These are phyloP conservation scores for Dicentrarchus labrax DNA, from an alignment of 2,113 vertebrate species.

Conservation along the genomic window DNA sequence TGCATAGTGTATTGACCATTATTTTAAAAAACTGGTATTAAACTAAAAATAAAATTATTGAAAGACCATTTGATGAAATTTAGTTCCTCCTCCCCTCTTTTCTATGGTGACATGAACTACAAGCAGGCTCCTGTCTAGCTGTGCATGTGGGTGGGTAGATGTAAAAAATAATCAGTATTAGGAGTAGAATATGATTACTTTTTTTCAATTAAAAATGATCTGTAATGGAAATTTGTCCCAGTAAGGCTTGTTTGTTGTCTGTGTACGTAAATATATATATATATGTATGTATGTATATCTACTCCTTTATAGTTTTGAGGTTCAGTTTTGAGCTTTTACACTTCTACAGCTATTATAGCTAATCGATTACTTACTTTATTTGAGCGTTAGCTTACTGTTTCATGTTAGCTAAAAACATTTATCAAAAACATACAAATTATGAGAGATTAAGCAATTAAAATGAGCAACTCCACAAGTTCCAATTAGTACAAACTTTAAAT, in stretches of 20 bases:
- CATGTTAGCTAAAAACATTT: not conserved
- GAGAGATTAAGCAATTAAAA: no score
- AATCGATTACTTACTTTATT: not conserved
- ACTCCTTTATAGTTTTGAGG: no score
- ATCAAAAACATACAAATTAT: no score
- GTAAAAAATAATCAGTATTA: slow-evolving; percentile 5
- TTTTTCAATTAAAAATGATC: no score
- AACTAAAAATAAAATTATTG: not conserved
- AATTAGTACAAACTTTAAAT: not conserved
- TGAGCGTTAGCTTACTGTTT: not conserved
- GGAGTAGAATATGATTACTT: no score
- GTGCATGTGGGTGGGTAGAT: no score
- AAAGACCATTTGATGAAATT: not conserved
- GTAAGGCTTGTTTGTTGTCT: not conserved
- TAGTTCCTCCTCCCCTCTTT: no score
- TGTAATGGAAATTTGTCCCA: not conserved
- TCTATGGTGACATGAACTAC: not conserved
- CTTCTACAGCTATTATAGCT: not conserved
- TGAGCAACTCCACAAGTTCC: no score
- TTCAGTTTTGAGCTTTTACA: no score
- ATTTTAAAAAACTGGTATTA: not conserved
- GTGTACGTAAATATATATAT: not conserved
- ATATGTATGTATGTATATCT: no score
- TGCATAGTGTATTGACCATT: not conserved
- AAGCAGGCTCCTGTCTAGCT: not conserved